Evolutionary conservation across 2,797 vertebrate genomes (phyloP), one percentile per base, ranked within the genome.

Genomic region (Danio choprae): DNA sequence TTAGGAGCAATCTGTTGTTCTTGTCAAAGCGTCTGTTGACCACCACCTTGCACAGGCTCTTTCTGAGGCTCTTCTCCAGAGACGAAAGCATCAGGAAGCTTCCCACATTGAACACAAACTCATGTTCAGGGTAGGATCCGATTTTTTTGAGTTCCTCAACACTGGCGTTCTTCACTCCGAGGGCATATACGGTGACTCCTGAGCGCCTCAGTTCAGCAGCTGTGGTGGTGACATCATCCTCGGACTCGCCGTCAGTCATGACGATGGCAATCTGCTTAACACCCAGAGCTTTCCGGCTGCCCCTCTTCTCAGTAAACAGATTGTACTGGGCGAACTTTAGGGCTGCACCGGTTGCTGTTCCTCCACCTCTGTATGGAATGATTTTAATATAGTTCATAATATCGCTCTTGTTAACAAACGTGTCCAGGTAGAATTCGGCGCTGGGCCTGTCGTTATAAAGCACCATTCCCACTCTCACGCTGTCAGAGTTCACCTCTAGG

Each of bases 181-280:
- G 83, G 0, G 92, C 88, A 4, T 94, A 96, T 58, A 96, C 58
- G 0, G 88, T 92, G 62, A 96, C 88, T 0, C 90, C 93, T 0
- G 62, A 58, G 4, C 88, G 87, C 0, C 92, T 90, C 16, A 97
- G 92, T 0, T 85, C 58, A 50, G 90, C 83, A 2, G 95, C 95
- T 0, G 89, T 74, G 6, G 18, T 16, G 8, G 41, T 86, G 41
- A 95, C 90, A 0, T 87, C 13, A 71, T 96, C 95, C 38, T 91
- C 80, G 3, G 94, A 96, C 15, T 90, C 6, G 0, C 92, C 91
- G 1, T 94, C 91, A 0, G 91, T 95, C 86, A 96, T 92, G 50
- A 96, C 89, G 36, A 97, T 87, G 0, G 94, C 95, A 62, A 96
- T 89, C 87, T 95, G 94, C 77, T 91, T 92, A 15, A 94, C 78